Evolutionary conservation across 2,888 invertebrate genomes (phyloP).

Genomic region (Apoderus coryli): DNA sequence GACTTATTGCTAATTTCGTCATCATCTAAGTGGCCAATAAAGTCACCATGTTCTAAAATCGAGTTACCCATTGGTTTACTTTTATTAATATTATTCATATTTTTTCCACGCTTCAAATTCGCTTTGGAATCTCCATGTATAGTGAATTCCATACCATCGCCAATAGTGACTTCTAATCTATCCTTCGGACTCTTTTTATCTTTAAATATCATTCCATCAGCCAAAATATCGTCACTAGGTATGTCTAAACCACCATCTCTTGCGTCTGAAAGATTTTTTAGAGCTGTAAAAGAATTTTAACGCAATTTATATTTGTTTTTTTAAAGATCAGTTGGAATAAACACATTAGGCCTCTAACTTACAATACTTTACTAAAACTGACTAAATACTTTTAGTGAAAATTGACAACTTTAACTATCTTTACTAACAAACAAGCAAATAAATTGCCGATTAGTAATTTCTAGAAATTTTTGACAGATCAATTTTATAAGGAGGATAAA

Average conservation of each 20-base stretch:
- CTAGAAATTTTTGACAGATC: too few species aligned
- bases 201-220: conserved; percentile 72
- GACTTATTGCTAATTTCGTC: conserved; percentile 80
- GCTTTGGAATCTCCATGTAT: conserved; percentile 79
- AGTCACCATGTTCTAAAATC: conserved; percentile 37
- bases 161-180: conserved; percentile 80
- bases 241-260: conserved; percentile 38
- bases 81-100: conserved; percentile 46
- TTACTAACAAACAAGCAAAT: too few species aligned
- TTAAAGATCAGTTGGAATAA: conserved; percentile 19
- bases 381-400: too few species aligned
- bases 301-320: too few species aligned
- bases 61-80: conserved; percentile 64
- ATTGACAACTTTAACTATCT: too few species aligned
- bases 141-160: conserved; percentile 86
- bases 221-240: conserved; percentile 51
- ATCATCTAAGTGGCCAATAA: conserved; percentile 40
- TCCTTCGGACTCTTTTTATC: conserved; percentile 78
- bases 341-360: background rate
- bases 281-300: too few species aligned
- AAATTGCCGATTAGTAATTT: too few species aligned
- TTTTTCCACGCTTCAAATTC: conserved; percentile 70
- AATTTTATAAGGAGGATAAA: too few species aligned
- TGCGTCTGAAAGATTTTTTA: conserved; percentile 36
- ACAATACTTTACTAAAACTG: too few species aligned